Conservation (phyloP, 2,888 invertebrate species). For the Diarsia brunnea region DNA sequence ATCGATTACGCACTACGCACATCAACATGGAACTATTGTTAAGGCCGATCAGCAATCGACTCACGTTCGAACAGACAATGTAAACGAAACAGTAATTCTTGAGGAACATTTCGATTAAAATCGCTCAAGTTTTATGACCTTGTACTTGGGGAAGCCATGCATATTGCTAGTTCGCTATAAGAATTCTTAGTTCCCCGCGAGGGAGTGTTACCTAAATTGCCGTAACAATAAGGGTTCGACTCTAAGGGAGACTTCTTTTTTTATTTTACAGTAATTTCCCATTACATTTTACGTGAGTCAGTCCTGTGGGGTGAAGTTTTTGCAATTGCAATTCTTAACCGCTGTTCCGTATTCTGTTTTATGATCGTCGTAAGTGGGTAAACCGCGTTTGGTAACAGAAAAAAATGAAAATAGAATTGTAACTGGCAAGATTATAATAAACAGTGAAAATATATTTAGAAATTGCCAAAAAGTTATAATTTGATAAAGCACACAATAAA, state of each 20-base stretch:
- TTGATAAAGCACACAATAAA: conserved; percentile 38
- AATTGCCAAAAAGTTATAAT: conserved; percentile 1
- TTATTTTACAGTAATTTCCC: conserved; percentile 78
- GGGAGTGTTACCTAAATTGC: conserved; percentile 76
- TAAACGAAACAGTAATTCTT: conserved; percentile 64
- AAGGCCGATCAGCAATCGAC: conserved; percentile 40
- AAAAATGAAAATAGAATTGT: conserved; percentile 26
- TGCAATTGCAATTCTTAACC: conserved; percentile 69
- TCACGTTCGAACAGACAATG: conserved; percentile 60
- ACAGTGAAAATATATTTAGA: neutral
- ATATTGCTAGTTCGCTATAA: conserved; percentile 74
- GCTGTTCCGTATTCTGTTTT: conserved; percentile 64
- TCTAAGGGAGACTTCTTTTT: conserved; percentile 72
- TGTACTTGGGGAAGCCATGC: conserved; percentile 67
- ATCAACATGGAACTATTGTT: conserved; percentile 54
- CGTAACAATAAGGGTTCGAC: conserved; percentile 75
- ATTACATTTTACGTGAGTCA: conserved; percentile 76
- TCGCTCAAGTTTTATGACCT: conserved; percentile 69
- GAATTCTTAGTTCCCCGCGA: conserved; percentile 73
- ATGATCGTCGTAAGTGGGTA: conserved; percentile 63
- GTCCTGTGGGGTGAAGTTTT: conserved; percentile 72
- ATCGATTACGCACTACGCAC: conserved; percentile 49
- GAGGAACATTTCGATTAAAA: conserved; percentile 68
- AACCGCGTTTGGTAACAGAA: conserved; percentile 58
- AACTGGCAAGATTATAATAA: neutral